phyloP scores from a whole-genome alignment of 2,113 vertebrate species.

The Cyanoramphus novaezelandiae region DNA sequence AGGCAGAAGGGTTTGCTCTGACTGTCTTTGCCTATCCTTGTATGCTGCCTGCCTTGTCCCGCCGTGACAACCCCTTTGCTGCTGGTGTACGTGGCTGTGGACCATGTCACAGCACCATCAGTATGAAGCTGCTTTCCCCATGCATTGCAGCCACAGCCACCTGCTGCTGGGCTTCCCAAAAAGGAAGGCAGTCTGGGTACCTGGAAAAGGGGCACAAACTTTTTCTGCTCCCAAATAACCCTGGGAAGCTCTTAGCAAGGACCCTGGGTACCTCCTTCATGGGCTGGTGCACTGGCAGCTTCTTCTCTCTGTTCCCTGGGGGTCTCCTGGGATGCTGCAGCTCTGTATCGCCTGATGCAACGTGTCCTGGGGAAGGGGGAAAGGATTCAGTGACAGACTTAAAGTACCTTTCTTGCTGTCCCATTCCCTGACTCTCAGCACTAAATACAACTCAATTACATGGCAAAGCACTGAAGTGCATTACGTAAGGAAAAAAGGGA shows the following conservation, averaged over 20 bases:
- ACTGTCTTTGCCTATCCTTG: neutral
- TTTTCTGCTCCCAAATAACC: neutral
- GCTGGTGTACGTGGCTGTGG: neutral
- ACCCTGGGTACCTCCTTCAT: neutral
- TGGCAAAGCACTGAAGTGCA: neutral
- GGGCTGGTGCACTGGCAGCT: neutral
- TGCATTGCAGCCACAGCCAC: neutral
- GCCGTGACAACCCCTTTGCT: accelerated
- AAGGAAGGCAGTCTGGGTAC: neutral
- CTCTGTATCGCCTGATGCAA: neutral
- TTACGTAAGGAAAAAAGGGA: neutral
- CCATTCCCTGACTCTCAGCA: neutral
- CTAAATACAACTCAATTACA: accelerated
- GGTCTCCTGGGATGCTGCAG: neutral
- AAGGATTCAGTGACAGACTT: neutral
- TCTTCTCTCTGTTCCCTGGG: neutral
- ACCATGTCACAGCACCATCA: accelerated
- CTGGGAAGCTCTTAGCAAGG: neutral
- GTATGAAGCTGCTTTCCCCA: neutral
- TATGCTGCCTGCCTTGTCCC: neutral
- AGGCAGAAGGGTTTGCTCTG: neutral
- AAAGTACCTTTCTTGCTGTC: neutral
- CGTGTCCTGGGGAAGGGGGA: neutral
- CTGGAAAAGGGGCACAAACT: neutral
- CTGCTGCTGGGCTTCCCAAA: neutral